phyloP scores from a whole-genome alignment of 2,888 invertebrate genomes.

The Chymomyza procnemis region DNA sequence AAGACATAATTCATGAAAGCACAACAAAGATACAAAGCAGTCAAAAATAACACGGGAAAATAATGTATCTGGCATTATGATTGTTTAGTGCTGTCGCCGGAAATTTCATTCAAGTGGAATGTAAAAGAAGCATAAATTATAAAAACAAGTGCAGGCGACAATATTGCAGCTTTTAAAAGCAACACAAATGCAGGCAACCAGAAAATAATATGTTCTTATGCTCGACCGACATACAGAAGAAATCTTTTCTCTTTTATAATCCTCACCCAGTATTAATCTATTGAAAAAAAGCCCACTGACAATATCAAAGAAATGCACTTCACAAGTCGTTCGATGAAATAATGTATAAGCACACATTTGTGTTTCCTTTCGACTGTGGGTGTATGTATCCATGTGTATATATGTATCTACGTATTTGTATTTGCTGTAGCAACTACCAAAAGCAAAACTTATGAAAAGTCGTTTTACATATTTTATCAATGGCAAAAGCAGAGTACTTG shows the following conservation, averaged over 20 bases:
- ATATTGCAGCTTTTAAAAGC: conserved; percentile 44
- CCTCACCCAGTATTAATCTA: not conserved
- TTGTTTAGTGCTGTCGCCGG: conserved; percentile 73
- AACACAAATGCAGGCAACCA: not conserved
- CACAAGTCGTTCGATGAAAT: conserved; percentile 21
- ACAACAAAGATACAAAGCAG: conserved; percentile 20
- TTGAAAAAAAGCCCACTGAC: conserved; percentile 6
- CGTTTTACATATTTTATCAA: conserved; percentile 65
- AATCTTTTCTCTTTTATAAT: not conserved
- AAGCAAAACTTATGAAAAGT: conserved; percentile 43
- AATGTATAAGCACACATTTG: conserved; percentile 17
- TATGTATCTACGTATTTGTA: not conserved
- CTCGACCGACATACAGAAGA: conserved; percentile 12
- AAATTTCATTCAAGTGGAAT: conserved; percentile 69
- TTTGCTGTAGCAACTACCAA: conserved; percentile 24
- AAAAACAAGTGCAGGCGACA: conserved; percentile 48
- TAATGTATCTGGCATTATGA: conserved; percentile 71
- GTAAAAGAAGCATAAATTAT: conserved; percentile 21
- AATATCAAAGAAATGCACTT: conserved; percentile 1
- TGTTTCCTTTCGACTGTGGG: conserved; percentile 2
- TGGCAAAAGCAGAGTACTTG: not conserved
- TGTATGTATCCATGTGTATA: conserved; percentile 9
- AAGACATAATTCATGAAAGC: not conserved
- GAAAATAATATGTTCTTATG: conserved; percentile 34
- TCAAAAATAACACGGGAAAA: conserved; percentile 42